Percentiles rank a stretch among this genome's conserved stretches.
phyloP scores from a whole-genome alignment of 64 coral and sea anemone genomes.

The Pocillopora damicornis region DNA sequence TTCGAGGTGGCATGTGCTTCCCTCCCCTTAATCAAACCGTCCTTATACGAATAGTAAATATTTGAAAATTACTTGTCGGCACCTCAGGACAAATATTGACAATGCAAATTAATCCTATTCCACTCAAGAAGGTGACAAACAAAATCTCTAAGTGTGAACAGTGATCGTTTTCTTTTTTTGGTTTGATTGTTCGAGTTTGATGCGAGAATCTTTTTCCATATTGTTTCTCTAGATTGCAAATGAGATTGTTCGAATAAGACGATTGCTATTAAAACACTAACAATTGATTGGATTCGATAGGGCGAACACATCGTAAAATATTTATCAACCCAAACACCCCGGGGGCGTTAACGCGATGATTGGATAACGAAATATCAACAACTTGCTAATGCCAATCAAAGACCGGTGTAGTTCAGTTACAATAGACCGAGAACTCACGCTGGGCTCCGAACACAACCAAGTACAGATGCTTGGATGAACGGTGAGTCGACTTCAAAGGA shows the following conservation, averaged over 20 bases:
- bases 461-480: conserved; percentile 91
- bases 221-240: conserved; percentile 86
- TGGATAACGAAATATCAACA: conserved; percentile 95
- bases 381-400: conserved; percentile 95
- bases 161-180: background rate
- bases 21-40: conserved; percentile 96
- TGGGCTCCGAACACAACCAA: conserved; percentile 75
- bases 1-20: conserved; percentile 68
- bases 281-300: conserved; percentile 95
- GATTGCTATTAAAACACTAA: conserved; percentile 87
- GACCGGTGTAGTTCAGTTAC: conserved; percentile 74
- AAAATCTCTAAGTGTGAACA: conserved; percentile 3
- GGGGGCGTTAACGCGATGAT: conserved; percentile 80
- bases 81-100: conserved; percentile 83
- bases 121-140: conserved; percentile 1
- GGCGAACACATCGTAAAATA: conserved; percentile 88
- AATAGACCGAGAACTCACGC: conserved; percentile 86
- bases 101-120: conserved; percentile 85
- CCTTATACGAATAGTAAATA: conserved; percentile 92
- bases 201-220: conserved; percentile 11
- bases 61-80: conserved; percentile 77
- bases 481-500: conserved; percentile 67
- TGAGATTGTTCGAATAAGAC: conserved; percentile 74
- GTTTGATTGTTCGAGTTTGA: background rate
- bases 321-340: conserved; percentile 86